Conservation (phyloP, 2,113 vertebrate genomes). For the Bujurquina vittata region DNA sequence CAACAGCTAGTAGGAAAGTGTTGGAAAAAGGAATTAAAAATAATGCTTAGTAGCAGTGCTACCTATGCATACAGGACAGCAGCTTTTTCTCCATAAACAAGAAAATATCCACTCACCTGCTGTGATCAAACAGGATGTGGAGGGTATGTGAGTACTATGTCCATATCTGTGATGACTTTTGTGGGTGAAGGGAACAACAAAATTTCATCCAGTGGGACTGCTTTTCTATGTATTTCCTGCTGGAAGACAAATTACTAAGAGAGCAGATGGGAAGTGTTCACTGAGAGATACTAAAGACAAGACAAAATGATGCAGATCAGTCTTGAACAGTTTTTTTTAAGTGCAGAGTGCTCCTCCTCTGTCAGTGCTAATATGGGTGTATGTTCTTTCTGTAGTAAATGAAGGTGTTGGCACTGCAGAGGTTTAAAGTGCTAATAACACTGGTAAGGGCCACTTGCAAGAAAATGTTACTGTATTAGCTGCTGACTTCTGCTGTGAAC, state of each 20-base stretch:
- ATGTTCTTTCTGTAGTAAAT: constrained; percentile 9
- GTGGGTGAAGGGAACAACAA: background rate
- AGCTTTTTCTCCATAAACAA: background rate
- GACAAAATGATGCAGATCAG: background rate
- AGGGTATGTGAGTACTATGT: background rate
- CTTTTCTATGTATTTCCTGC: constrained; percentile 30
- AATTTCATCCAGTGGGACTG: constrained; percentile 2
- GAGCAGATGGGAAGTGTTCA: background rate
- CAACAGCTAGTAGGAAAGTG: background rate
- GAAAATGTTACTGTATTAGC: background rate
- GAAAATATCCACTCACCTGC: background rate
- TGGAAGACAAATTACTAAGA: constrained; percentile 35
- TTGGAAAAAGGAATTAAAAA: background rate
- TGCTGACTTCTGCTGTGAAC: background rate
- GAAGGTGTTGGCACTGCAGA: constrained; percentile 9
- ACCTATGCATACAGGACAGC: background rate
- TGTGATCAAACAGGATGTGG: background rate
- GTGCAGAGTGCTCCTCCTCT: background rate
- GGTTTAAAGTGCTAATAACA: constrained; percentile 13
- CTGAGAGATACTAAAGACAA: background rate
- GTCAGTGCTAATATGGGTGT: constrained; percentile 13
- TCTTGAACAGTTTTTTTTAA: background rate
- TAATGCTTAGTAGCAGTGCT: background rate
- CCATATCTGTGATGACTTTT: background rate
- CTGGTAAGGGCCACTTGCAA: background rate